Conservation (phyloP, 1,140 invertebrate genomes). For the Holotrichia oblita region DNA sequence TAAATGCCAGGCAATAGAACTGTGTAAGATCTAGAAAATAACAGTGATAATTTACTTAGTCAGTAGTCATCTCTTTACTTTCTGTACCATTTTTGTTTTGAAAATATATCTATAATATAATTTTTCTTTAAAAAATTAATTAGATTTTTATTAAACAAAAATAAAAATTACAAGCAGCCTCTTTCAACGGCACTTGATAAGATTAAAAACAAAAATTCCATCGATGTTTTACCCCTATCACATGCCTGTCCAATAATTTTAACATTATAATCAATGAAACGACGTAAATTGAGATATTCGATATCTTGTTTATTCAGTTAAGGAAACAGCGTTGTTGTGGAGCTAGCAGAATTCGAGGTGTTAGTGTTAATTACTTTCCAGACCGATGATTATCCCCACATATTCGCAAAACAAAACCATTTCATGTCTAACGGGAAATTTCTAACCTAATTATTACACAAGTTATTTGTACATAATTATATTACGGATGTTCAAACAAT, state of each 20-base stretch:
- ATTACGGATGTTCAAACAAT: neutral
- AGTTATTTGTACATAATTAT: conserved; percentile 15
- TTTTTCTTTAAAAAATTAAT: too few relatives aligned
- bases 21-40: too few relatives aligned
- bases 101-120: too few relatives aligned
- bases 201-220: too few relatives aligned
- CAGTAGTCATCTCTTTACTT: too few relatives aligned
- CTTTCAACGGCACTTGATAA: too few relatives aligned
- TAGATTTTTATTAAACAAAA: too few relatives aligned
- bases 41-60: too few relatives aligned
- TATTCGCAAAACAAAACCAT: neutral
- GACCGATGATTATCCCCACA: neutral
- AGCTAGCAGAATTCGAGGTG: neutral
- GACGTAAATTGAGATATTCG: neutral
- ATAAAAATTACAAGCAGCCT: too few relatives aligned
- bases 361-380: neutral
- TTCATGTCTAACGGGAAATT: neutral
- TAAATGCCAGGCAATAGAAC: too few relatives aligned
- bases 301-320: conserved; percentile 17
- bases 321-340: neutral
- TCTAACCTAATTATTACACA: neutral
- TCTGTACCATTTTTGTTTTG: too few relatives aligned
- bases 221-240: conserved; percentile 36
- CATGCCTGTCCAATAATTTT: neutral
- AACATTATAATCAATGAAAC: neutral